These are phyloP conservation scores for Sinodicranocentrus sp. DNA, from an alignment of 2,888 invertebrate species.

Conservation along the genomic window DNA sequence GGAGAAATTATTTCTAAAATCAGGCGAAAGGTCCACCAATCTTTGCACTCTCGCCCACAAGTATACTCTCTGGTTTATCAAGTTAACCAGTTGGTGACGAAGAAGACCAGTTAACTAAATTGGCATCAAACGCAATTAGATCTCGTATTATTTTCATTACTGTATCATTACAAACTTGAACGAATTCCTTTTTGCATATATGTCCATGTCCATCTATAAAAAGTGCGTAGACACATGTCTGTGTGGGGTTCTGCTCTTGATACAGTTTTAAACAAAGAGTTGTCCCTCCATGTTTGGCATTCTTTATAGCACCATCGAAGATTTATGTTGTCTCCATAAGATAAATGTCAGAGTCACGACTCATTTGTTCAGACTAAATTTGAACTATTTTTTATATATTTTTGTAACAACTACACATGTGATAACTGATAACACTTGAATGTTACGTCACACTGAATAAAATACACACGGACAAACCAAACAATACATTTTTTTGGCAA, in stretches of 20 bases:
- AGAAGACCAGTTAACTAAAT: too few relatives aligned
- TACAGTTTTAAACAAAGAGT: constrained; percentile 3
- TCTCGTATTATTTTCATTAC: too few relatives aligned
- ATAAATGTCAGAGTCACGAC: constrained; percentile 52
- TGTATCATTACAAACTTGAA: neutral
- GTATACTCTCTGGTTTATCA: too few relatives aligned
- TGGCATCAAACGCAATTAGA: too few relatives aligned
- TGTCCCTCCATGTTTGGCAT: constrained; percentile 23
- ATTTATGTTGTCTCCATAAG: constrained; percentile 18
- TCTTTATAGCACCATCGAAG: too few relatives aligned
- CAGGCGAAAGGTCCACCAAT: too few relatives aligned
- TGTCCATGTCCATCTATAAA: neutral
- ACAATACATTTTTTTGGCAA: constrained; percentile 25
- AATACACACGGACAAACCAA: constrained; percentile 7
- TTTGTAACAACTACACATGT: neutral
- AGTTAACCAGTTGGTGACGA: too few relatives aligned
- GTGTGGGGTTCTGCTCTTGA: constrained; percentile 11
- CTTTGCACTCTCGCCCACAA: too few relatives aligned
- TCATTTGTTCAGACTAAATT: constrained; percentile 27
- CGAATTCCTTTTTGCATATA: neutral
- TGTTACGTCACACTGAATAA: constrained; percentile 12
- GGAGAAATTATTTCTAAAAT: too few relatives aligned
- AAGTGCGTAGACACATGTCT: neutral
- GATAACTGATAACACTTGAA: neutral
- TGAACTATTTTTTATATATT: neutral